Evolutionary conservation across 2,113 vertebrate species (phyloP).

Genomic region (Chloropsis cyanopogon): DNA sequence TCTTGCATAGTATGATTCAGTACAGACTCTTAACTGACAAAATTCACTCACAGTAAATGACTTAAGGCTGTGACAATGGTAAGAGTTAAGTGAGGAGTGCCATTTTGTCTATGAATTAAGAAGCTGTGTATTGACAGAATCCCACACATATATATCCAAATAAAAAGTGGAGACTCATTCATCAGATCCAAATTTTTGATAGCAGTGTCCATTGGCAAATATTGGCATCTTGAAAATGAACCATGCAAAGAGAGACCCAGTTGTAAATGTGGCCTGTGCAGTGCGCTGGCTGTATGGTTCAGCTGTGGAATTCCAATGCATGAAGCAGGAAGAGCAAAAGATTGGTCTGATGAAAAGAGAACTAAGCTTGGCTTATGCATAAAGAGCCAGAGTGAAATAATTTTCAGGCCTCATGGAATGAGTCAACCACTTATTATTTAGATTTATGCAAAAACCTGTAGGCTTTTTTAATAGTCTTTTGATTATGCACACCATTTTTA

Average conservation of each 20-base stretch:
- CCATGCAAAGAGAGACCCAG: not conserved
- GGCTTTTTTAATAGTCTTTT: not conserved
- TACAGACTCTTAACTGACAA: not conserved
- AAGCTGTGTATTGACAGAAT: not conserved
- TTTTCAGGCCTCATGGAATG: not conserved
- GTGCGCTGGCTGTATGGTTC: not conserved
- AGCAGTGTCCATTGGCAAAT: not conserved
- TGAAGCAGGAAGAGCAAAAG: not conserved
- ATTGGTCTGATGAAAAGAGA: not conserved
- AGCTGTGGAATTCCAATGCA: not conserved
- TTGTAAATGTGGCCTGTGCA: not conserved
- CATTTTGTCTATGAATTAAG: not conserved
- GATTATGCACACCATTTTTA: not conserved
- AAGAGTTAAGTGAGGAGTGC: not conserved
- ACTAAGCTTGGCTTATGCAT: not conserved
- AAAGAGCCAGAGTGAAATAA: not conserved
- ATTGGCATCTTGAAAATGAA: not conserved
- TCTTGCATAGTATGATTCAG: not conserved
- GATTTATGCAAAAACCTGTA: not conserved
- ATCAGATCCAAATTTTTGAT: not conserved
- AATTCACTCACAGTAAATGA: not conserved
- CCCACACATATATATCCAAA: not conserved
- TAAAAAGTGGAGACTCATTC: not conserved
- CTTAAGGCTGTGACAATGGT: not conserved
- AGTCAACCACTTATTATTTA: not conserved